phyloP scores from a whole-genome alignment of 2,797 vertebrate genomes.

The Gobionotothen gibberifrons region DNA sequence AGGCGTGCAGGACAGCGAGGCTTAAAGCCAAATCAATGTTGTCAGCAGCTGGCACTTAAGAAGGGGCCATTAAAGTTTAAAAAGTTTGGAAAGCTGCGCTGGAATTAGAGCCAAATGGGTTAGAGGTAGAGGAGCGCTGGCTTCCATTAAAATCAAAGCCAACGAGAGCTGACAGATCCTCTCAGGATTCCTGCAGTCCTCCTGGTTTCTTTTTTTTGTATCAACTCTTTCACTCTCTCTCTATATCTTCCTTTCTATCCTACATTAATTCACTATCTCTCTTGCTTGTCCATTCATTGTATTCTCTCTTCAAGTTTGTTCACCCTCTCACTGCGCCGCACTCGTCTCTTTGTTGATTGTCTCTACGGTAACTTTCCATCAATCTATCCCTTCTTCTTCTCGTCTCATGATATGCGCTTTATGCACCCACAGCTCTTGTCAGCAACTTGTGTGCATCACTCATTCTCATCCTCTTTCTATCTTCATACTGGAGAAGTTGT shows the following conservation, averaged over 20 bases:
- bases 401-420: background rate
- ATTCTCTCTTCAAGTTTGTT: background rate
- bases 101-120: slow-evolving; percentile 84
- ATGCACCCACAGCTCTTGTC: slow-evolving; percentile 20
- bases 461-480: background rate
- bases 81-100: slow-evolving; percentile 79
- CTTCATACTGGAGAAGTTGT: background rate
- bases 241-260: slow-evolving; percentile 23
- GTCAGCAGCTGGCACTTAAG: slow-evolving; percentile 84
- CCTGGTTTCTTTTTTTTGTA: slow-evolving; percentile 39
- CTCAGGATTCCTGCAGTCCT: slow-evolving; percentile 65
- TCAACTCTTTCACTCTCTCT: slow-evolving; percentile 32
- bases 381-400: background rate
- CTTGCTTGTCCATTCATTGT: slow-evolving; percentile 12
- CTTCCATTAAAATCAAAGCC: slow-evolving; percentile 85
- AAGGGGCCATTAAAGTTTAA: slow-evolving; percentile 82
- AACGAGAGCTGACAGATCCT: slow-evolving; percentile 80
- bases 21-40: slow-evolving; percentile 84
- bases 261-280: slow-evolving; percentile 36
- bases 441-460: slow-evolving; percentile 9
- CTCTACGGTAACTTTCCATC: slow-evolving; percentile 22
- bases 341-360: slow-evolving; percentile 26
- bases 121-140: slow-evolving; percentile 70
- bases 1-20: slow-evolving; percentile 75
- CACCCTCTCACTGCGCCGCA: background rate